These are phyloP conservation scores for Equus quagga DNA, from an alignment of 2,113 vertebrate species.

Conservation along the genomic window DNA sequence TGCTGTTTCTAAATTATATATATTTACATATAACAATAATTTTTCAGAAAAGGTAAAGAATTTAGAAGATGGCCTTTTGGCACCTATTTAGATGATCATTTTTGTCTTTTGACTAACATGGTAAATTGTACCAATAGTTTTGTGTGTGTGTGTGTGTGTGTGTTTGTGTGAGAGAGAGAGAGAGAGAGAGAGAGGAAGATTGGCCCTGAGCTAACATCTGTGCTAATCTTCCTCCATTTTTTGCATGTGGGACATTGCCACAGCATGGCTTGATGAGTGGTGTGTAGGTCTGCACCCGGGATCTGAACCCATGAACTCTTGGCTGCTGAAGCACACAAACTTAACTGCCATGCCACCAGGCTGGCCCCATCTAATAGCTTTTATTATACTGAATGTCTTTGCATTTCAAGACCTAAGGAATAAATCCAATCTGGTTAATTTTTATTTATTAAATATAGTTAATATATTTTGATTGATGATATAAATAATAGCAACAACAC, in stretches of 20 bases:
- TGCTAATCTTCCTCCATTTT: no score
- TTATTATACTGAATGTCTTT: neutral
- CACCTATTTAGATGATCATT: neutral
- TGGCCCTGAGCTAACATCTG: no score
- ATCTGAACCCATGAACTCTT: no score
- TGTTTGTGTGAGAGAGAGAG: no score
- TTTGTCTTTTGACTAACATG: constrained; percentile 9
- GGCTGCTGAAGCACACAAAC: no score
- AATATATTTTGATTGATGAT: constrained; percentile 71
- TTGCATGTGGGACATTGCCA: no score
- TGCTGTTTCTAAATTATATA: neutral
- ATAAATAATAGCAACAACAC: constrained; percentile 80
- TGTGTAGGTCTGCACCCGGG: no score
- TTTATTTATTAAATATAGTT: constrained; percentile 64
- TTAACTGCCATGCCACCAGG: no score
- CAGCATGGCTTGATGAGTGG: no score
- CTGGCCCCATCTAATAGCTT: neutral
- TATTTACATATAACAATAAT: neutral
- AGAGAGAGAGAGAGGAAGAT: no score
- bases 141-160: no score
- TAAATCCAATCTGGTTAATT: constrained; percentile 42
- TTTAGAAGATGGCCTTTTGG: neutral
- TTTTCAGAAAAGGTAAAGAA: neutral
- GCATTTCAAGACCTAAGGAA: neutral
- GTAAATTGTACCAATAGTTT: neutral